A percentile compares a stretch with the other conserved stretches of the same genome.
These are phyloP conservation scores for Momotus momota DNA, from an alignment of 2,797 vertebrate species.

Conservation along the genomic window DNA sequence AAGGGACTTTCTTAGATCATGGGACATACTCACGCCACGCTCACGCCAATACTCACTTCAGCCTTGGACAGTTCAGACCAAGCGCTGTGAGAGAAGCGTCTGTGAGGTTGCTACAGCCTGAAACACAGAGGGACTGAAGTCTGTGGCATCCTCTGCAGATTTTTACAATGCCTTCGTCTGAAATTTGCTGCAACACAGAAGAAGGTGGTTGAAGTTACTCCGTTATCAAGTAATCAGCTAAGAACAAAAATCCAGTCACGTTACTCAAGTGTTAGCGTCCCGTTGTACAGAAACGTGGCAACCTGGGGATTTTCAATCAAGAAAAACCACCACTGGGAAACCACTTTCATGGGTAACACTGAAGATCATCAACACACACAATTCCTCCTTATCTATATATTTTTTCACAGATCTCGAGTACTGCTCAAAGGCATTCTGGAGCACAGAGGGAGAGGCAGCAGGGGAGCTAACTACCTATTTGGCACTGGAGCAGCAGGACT, in stretches of 20 bases:
- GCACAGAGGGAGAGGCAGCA: not conserved
- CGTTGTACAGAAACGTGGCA: not conserved
- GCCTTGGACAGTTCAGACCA: conserved; percentile 90
- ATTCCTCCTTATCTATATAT: not conserved
- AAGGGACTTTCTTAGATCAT: not conserved
- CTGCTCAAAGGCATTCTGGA: not conserved
- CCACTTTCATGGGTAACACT: not conserved
- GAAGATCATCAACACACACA: not conserved
- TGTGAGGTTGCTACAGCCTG: conserved; percentile 91
- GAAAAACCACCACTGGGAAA: not conserved
- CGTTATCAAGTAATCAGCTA: not conserved
- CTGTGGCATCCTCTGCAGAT: conserved; percentile 90
- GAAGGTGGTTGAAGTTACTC: not conserved
- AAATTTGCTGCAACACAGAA: conserved; percentile 83
- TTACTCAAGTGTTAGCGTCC: not conserved
- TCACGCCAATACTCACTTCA: conserved; percentile 85
- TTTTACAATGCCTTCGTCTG: conserved; percentile 91
- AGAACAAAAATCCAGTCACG: not conserved
- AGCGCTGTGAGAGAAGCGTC: conserved; percentile 91
- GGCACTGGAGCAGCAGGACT: not conserved
- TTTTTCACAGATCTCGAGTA: not conserved
- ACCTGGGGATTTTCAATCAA: not conserved
- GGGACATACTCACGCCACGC: not conserved
- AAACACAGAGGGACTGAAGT: conserved; percentile 91
- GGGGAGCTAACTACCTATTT: not conserved